Evolutionary conservation across 92 coral and sea anemone species (phyloP).

Genomic region (Porites divaricata): DNA sequence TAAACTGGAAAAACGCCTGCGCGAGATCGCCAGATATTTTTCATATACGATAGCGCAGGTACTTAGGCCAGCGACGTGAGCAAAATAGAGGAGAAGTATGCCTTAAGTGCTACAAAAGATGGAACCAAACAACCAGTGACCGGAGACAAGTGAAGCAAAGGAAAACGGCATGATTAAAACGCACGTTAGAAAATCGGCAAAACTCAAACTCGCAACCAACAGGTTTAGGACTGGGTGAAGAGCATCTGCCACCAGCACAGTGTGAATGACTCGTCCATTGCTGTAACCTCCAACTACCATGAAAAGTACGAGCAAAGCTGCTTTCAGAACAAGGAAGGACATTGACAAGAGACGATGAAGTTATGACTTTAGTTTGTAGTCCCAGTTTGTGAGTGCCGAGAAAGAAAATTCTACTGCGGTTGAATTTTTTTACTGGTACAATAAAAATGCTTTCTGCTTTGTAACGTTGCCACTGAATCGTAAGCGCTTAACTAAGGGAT

Average conservation of each 20-base stretch:
- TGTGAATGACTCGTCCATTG: constrained; percentile 31
- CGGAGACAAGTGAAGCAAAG: constrained; percentile 27
- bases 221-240: constrained; percentile 17
- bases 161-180: constrained; percentile 10
- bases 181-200: constrained; percentile 23
- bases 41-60: constrained; percentile 19
- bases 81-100: background rate
- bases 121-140: constrained; percentile 8
- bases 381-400: background rate
- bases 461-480: too few species aligned
- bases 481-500: too few species aligned
- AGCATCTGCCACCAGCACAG: constrained; percentile 6
- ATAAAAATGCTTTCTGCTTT: too few species aligned
- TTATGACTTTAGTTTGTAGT: background rate
- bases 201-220: constrained; percentile 16
- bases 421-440: background rate
- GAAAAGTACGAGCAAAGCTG: constrained; percentile 25
- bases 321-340: background rate
- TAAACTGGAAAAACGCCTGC: constrained; percentile 33
- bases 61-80: background rate
- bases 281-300: constrained; percentile 8
- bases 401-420: background rate
- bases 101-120: background rate
- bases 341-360: background rate
- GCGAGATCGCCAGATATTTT: constrained; percentile 20